Evolutionary conservation across 2,888 invertebrate species (phyloP).

Genomic region (Electrophaes corylata): DNA sequence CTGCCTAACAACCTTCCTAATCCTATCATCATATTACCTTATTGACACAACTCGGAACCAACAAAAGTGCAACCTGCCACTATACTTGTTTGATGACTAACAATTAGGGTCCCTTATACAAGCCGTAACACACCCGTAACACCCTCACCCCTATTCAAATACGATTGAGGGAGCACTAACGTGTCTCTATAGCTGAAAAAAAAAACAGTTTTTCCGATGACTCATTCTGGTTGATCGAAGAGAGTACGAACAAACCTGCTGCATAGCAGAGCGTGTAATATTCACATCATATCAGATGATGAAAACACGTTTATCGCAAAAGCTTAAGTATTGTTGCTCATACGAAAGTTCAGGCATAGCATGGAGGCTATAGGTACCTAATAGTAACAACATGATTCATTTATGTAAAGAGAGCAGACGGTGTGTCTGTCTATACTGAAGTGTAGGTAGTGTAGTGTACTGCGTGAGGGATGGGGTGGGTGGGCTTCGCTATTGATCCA

Average conservation of each 20-base stretch:
- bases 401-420: slow-evolving; percentile 50
- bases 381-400: slow-evolving; percentile 45
- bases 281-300: too few species aligned
- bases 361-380: slow-evolving; percentile 7
- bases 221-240: slow-evolving; percentile 9
- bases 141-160: slow-evolving; percentile 6
- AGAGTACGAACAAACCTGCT: too few species aligned
- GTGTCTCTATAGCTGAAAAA: background rate
- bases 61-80: background rate
- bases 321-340: too few species aligned
- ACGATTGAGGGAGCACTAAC: background rate
- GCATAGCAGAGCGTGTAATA: too few species aligned
- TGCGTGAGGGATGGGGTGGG: slow-evolving; percentile 33
- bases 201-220: slow-evolving; percentile 7
- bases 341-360: background rate
- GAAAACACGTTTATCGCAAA: too few species aligned
- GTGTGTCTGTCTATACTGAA: slow-evolving; percentile 43
- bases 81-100: too few species aligned
- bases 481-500: slow-evolving; percentile 43
- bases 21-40: background rate
- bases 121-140: background rate
- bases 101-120: slow-evolving; percentile 2
- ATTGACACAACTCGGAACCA: background rate
- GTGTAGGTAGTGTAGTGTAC: too few species aligned
- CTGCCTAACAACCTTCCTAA: background rate